These are phyloP conservation scores for Cetonia aurata DNA, from an alignment of 2,888 invertebrate species.

Conservation along the genomic window DNA sequence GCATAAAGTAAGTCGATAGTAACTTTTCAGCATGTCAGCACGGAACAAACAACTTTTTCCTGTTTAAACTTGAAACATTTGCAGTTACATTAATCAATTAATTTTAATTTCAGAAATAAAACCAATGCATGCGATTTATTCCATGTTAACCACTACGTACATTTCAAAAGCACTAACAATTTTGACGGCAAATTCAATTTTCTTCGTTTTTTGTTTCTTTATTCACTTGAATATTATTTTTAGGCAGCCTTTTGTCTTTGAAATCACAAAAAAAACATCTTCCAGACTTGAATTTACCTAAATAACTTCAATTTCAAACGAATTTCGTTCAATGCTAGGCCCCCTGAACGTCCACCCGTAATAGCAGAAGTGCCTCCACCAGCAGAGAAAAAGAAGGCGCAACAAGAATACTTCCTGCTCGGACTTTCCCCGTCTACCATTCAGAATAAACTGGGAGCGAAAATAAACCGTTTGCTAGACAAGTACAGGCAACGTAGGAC, in stretches of 20 bases:
- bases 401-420: constrained; percentile 67
- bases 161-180: too few species aligned
- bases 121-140: neutral
- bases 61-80: neutral
- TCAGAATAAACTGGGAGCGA: constrained; percentile 66
- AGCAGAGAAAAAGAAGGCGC: constrained; percentile 60
- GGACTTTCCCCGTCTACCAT: constrained; percentile 63
- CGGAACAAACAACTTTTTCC: too few species aligned
- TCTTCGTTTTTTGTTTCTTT: too few species aligned
- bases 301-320: neutral
- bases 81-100: too few species aligned
- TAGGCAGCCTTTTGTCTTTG: neutral
- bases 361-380: constrained; percentile 51
- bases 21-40: neutral
- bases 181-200: too few species aligned
- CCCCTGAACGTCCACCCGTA: constrained; percentile 56
- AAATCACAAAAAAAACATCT: neutral
- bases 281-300: neutral
- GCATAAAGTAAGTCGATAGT: constrained; percentile 42
- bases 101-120: too few species aligned
- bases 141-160: too few species aligned
- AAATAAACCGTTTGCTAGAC: constrained; percentile 69
- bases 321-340: constrained; percentile 51
- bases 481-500: constrained; percentile 69
- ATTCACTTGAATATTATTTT: too few species aligned